Evolutionary conservation across 1,140 invertebrate genomes (phyloP), one percentile per base, ranked within the genome.

Genomic region (Trichomalopsis sarcophagae): DNA sequence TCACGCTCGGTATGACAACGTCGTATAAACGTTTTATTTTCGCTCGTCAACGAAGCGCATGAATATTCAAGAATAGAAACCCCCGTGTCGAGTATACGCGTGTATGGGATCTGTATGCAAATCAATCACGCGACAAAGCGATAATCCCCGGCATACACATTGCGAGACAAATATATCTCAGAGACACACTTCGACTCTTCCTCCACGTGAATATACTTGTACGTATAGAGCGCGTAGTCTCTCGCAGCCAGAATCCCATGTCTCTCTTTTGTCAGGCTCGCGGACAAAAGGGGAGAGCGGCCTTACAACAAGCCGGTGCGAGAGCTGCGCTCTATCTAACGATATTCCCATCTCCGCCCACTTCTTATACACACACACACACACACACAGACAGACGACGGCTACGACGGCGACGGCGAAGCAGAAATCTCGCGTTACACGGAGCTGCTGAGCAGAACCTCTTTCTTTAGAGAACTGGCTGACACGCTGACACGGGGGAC

Each of bases 331-430:
- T 30, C 27, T 33, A 50, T 55, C 44, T 50, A 77, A 77, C 75
- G 75, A 77, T 77, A 77, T 55, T 77, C 44, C 44, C 75, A 77
- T 77, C 75, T 77, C 75, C 75, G 75, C 75, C 75, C 33, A 77
- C 75, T 77, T 77, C 75, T 50, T 77, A 21, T 2, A 27, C 9
- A 7, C 2, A 40, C 21, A 27, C 21, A 6, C 0, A 11, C 21
- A 27, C 9, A 7, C 2, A 40, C 21, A 27, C 21, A 6, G 0
- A 11, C 21, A 27, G 27, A 27, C 33, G 33, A 36, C 33, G 33
- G 5, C 33, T 33, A 75, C 14, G 73, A 75, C 10, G 33, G 33
- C 11, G 69, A 71, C 27, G n/a, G 68, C n/a, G 4, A 71, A 73
- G 69, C 11, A 73, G 33, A 30, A 47, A 55, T 77, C 75, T 77